phyloP scores from a whole-genome alignment of 2,113 vertebrate genomes.

The Benitochromis conjunctus region DNA sequence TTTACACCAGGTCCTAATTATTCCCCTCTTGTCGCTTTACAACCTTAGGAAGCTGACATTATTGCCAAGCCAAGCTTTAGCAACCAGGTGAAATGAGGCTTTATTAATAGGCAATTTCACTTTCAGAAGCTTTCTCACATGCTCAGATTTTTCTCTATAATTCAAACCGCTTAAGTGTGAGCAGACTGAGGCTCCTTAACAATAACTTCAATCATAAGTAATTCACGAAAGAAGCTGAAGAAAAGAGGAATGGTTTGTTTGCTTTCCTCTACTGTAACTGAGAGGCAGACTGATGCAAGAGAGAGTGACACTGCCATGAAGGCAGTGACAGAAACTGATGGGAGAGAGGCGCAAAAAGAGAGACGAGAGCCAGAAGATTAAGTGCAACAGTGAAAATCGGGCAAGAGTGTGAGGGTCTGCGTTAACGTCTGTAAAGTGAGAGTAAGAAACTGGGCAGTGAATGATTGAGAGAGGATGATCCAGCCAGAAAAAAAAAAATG shows the following conservation, averaged over 20 bases:
- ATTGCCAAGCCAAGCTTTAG: background rate
- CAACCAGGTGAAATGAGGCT: slow-evolving; percentile 11
- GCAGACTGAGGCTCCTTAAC: background rate
- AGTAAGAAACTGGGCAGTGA: background rate
- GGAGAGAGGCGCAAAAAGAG: background rate
- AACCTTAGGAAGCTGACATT: background rate
- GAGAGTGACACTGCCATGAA: background rate
- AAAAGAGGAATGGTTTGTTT: background rate
- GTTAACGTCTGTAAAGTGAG: background rate
- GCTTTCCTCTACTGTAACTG: background rate
- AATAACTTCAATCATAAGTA: background rate
- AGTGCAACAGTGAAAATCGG: background rate
- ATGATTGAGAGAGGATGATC: background rate
- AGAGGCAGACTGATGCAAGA: background rate
- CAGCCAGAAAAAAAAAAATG: slow-evolving; percentile 10
- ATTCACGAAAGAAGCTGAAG: background rate
- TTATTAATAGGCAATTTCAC: slow-evolving; percentile 30
- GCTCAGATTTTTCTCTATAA: background rate
- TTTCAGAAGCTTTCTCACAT: background rate
- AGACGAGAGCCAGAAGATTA: background rate
- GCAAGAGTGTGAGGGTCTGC: background rate
- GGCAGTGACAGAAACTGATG: background rate
- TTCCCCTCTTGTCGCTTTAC: background rate
- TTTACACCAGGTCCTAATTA: slow-evolving; percentile 30
- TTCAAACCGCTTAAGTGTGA: background rate